A percentile compares a stretch with the other conserved stretches of the same genome.
Conservation (phyloP, 2,888 invertebrate species). For the Pyrrhia umbra region DNA sequence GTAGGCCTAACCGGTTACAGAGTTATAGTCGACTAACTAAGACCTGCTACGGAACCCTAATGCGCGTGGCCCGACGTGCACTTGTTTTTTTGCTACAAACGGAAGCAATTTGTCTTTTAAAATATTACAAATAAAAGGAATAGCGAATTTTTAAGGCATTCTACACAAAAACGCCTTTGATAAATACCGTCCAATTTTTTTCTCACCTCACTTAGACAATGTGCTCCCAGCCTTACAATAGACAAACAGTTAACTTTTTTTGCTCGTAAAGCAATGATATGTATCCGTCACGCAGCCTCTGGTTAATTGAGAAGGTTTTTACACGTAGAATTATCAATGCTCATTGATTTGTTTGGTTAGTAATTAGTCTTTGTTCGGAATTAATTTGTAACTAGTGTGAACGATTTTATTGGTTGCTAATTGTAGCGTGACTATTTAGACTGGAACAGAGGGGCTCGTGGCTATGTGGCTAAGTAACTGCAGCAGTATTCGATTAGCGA, state of each 20-base stretch:
- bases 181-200: constrained; percentile 10
- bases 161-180: constrained; percentile 5
- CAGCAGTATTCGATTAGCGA: no score
- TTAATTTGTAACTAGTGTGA: not conserved
- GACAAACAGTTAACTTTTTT: constrained; percentile 60
- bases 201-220: constrained; percentile 17
- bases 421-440: not conserved
- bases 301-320: constrained; percentile 47
- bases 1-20: no score
- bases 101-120: not conserved
- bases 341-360: constrained; percentile 42
- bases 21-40: no score
- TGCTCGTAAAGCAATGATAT: constrained; percentile 54
- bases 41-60: no score
- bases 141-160: no score
- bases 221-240: constrained; percentile 54
- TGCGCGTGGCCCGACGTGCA: no score
- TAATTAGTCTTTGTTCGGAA: constrained; percentile 31
- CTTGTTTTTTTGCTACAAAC: no score
- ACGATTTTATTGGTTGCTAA: not conserved
- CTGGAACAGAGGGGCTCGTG: no score
- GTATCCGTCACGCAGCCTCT: constrained; percentile 54
- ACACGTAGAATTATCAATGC: constrained; percentile 23
- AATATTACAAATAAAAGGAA: constrained; percentile 3
- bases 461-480: no score